A percentile compares a stretch with the other conserved stretches of the same genome.
Evolutionary conservation across 53 echinoderm and acorn worm genomes (phyloP).

Genomic region (Glandiceps talaboti): DNA sequence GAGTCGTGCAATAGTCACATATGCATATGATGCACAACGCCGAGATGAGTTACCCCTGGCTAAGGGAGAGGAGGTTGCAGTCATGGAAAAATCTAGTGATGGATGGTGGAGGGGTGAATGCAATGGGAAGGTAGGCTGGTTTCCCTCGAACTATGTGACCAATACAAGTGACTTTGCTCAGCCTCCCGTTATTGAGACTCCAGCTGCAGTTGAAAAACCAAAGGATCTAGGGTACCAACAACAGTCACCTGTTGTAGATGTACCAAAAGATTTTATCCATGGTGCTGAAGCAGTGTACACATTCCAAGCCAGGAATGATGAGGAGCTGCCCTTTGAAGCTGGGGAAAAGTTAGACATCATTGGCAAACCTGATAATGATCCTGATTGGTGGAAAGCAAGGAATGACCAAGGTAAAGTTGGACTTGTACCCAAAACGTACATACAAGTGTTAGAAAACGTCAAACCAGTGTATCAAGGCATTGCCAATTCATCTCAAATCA

Average conservation of each 20-base stretch:
- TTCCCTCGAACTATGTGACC: constrained; percentile 92
- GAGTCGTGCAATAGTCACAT: constrained; percentile 51
- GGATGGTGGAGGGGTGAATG: constrained; percentile 97
- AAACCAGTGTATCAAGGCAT: constrained; percentile 33
- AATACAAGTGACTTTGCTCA: constrained; percentile 13
- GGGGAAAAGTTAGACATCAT: constrained; percentile 78
- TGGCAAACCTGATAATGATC: constrained; percentile 76
- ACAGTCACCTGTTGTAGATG: constrained; percentile 39
- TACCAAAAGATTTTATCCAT: constrained; percentile 67
- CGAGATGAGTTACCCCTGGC: constrained; percentile 69
- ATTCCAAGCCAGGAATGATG: constrained; percentile 78
- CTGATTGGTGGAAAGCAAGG: constrained; percentile 92
- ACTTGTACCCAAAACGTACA: constrained; percentile 91
- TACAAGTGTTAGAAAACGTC: constrained; percentile 52
- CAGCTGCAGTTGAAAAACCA: constrained; percentile 23
- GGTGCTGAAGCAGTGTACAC: constrained; percentile 71
- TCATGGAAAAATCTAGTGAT: constrained; percentile 90
- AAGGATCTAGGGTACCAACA: constrained; percentile 61
- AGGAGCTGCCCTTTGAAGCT: constrained; percentile 86
- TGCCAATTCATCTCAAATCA: background rate
- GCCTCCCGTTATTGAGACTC: constrained; percentile 7
- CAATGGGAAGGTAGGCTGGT: constrained; percentile 75
- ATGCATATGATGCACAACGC: constrained; percentile 55
- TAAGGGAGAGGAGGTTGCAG: constrained; percentile 64
- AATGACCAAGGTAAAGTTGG: constrained; percentile 63